Evolutionary conservation across 2,113 vertebrate species (phyloP).

Genomic region (Chloropsis hardwickii): DNA sequence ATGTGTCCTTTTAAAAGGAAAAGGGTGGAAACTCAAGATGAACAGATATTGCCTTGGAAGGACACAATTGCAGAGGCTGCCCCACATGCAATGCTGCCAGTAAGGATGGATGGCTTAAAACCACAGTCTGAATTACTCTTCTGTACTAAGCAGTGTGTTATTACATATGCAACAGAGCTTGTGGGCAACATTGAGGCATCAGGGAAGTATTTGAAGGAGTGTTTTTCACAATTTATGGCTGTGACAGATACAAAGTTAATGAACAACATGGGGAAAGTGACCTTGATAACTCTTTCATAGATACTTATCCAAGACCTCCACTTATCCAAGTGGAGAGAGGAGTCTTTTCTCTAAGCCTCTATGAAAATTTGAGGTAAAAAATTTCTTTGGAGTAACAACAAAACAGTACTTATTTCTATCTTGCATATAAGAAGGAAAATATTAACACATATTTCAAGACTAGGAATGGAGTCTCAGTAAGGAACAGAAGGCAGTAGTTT

Average conservation of each 20-base stretch:
- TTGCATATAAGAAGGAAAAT: neutral
- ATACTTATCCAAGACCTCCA: neutral
- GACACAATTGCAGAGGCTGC: neutral
- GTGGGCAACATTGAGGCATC: neutral
- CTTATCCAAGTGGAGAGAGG: neutral
- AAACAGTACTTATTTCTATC: neutral
- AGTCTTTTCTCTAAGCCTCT: neutral
- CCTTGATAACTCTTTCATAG: neutral
- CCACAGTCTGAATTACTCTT: neutral
- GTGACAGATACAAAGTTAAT: neutral
- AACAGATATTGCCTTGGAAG: neutral
- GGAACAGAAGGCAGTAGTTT: neutral
- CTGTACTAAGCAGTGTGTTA: neutral
- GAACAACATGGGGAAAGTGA: neutral
- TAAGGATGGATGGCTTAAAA: neutral
- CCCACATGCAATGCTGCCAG: neutral
- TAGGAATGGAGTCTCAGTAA: neutral
- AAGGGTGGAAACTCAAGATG: neutral
- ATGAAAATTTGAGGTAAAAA: neutral
- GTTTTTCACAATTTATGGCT: slow-evolving; percentile 24
- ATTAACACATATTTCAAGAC: neutral
- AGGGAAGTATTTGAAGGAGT: slow-evolving; percentile 14
- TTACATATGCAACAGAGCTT: neutral
- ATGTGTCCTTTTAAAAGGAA: neutral
- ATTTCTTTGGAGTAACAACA: neutral